A percentile compares a stretch with the other conserved stretches of the same genome.
Conservation (phyloP, 1,140 invertebrate species). For the Tachypleus tridentatus region DNA sequence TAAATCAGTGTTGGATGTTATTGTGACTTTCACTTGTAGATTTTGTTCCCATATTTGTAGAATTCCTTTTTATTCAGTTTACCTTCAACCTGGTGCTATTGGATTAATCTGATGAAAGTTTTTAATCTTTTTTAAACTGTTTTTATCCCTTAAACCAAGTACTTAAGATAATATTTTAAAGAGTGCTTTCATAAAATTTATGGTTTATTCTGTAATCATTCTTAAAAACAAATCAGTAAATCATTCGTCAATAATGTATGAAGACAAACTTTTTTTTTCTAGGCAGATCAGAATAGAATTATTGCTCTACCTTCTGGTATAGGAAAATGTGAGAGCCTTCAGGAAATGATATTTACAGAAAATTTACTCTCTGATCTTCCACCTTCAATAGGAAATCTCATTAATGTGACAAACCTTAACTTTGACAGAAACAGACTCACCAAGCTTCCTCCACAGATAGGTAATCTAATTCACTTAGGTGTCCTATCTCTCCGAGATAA, state of each 20-base stretch:
- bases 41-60: no score
- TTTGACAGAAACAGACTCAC: conserved; percentile 92
- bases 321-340: conserved; percentile 82
- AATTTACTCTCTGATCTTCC: conserved; percentile 90
- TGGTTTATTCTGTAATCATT: background rate
- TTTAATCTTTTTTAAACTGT: no score
- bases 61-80: no score
- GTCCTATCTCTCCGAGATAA: conserved; percentile 96
- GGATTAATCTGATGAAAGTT: no score
- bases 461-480: conserved; percentile 79
- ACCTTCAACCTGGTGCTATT: no score
- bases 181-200: background rate
- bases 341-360: conserved; percentile 93
- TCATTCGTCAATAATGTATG: no score
- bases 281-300: conserved; percentile 93
- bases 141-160: no score
- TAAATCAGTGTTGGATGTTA: no score
- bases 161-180: background rate
- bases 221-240: no score
- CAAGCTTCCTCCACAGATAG: conserved; percentile 78
- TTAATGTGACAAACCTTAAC: conserved; percentile 87
- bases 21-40: no score
- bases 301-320: conserved; percentile 74
- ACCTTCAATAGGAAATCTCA: conserved; percentile 74
- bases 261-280: conserved; percentile 39